Base-by-base conservation (phyloP, 2,888 invertebrate genomes). In the Dolomedes plantarius region DNA sequence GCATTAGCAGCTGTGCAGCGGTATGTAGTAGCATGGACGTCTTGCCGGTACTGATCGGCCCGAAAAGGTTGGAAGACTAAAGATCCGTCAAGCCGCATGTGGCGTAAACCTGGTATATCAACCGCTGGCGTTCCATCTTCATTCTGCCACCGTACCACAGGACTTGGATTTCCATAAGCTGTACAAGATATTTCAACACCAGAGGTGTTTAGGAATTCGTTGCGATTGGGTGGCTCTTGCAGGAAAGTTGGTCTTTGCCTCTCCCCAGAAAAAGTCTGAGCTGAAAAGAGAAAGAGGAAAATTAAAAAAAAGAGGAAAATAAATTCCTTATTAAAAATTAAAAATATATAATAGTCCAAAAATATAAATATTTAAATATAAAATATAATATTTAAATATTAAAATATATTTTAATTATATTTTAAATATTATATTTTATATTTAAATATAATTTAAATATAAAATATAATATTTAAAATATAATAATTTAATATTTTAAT, bases 51-150 rank as follows among this genome's bases (percentile, higher is more conserved):
- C 41, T 86, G 77, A 67, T 86, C 80, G 11, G 86, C 86, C 28
- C 75, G 27, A 46, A 88, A 88, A 0, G 88, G 88, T 29, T 83
- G 78, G 86, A 88, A 88, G 68, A 88, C 87, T n/a, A 88, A 50
- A 3, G 87, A 86, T 11, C 87, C 85, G 32, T 88, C 88, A 27
- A 76, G 72, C 1, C 87, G 87, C 0, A 87, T 69, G n/a, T 88
- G 88, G 2, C 87, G 69, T n/a, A 88, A 29, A 1, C 88, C 88
- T 1, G 87, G 79, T n/a, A 88, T 76, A 9, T 78, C 75, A 6
- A 76, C 46, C 6, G 87, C 85, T 32, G 86, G 81, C 0, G 80
- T 71, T 5, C 88, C 88, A 41, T 88, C 88, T 6, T 77, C 75
- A 31, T 83, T 83, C 5, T 76, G 68, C 89, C 89, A 89, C 1